Conservation (phyloP, 2,888 invertebrate genomes). For the Rhabditoides inermis region DNA sequence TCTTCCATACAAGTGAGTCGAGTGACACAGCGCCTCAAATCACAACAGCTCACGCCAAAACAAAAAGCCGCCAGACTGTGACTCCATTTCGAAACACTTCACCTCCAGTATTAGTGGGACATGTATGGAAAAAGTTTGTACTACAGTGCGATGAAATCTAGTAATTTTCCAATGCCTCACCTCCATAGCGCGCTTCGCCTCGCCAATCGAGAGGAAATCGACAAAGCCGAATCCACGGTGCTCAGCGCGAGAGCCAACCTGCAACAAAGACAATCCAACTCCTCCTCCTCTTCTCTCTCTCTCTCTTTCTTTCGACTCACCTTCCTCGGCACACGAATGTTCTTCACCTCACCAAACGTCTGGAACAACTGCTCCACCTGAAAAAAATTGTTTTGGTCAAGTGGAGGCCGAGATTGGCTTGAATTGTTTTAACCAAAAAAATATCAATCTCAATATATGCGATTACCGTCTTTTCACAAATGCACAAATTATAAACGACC, state of each 20-base stretch:
- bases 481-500: not conserved
- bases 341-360: conserved; percentile 84
- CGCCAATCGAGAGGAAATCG: conserved; percentile 69
- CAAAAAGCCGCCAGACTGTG: not conserved
- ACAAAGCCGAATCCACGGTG: conserved; percentile 96
- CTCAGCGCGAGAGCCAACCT: conserved; percentile 23
- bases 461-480: no score
- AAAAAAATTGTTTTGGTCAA: no score
- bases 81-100: not conserved
- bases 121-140: no score
- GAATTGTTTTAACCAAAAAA: no score
- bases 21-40: conserved; percentile 61
- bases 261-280: no score
- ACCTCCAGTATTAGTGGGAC: no score
- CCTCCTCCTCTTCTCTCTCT: no score
- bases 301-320: conserved; percentile 55
- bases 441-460: no score
- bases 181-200: conserved; percentile 89
- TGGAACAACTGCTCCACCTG: conserved; percentile 58
- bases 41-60: not conserved
- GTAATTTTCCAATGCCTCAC: conserved; percentile 60
- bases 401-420: no score
- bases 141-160: not conserved
- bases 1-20: conserved; percentile 89
- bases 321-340: conserved; percentile 81